These are phyloP conservation scores for Tribolium madens DNA, from an alignment of 1,140 invertebrate species.

Conservation along the genomic window DNA sequence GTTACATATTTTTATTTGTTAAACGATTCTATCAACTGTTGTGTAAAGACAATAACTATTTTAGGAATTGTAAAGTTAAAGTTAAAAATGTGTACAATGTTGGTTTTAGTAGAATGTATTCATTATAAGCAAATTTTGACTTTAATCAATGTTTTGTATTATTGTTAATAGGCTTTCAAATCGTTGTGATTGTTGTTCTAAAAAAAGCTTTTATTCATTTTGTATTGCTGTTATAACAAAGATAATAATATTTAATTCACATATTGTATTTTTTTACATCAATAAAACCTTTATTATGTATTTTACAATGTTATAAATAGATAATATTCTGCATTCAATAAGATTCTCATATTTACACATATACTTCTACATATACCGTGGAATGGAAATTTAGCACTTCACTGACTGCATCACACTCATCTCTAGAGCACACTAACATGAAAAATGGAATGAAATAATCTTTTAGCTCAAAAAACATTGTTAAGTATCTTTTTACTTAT, in stretches of 20 bases:
- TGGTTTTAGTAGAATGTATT: slow-evolving; percentile 29
- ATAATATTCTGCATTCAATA: not conserved
- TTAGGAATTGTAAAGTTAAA: slow-evolving; percentile 54
- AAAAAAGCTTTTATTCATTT: slow-evolving; percentile 8
- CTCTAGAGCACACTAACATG: too few species aligned
- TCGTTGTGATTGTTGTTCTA: slow-evolving; percentile 8
- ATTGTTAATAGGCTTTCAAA: slow-evolving; percentile 8
- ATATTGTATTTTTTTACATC: slow-evolving; percentile 32
- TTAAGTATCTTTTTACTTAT: too few species aligned
- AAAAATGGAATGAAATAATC: too few species aligned
- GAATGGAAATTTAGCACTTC: too few species aligned
- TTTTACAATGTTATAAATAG: not conserved
- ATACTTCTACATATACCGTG: too few species aligned
- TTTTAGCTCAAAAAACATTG: too few species aligned
- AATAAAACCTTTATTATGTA: slow-evolving; percentile 1
- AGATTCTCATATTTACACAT: not conserved
- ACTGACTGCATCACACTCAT: too few species aligned
- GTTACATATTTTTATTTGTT: slow-evolving; percentile 40
- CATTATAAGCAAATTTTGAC: slow-evolving; percentile 12
- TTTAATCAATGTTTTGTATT: slow-evolving; percentile 28
- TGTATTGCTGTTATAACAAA: slow-evolving; percentile 21
- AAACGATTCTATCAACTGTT: slow-evolving; percentile 57
- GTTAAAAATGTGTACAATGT: slow-evolving; percentile 31
- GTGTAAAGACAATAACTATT: slow-evolving; percentile 65
- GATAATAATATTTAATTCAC: not conserved